These are phyloP conservation scores for Falcaria lacertinaria DNA, from an alignment of 2,888 invertebrate species.

Conservation along the genomic window DNA sequence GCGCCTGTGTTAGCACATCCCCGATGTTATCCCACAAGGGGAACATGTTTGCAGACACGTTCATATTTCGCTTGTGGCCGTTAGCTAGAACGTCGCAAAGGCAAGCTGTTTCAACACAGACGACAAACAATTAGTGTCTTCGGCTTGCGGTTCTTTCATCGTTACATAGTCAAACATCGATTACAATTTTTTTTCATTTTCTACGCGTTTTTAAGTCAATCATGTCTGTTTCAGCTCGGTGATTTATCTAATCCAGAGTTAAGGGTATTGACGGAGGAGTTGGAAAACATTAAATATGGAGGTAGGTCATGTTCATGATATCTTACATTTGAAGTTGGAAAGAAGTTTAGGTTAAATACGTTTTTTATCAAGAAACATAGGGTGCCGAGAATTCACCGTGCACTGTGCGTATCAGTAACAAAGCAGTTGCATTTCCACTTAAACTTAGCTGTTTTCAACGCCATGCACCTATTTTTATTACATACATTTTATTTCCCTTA, in stretches of 20 bases:
- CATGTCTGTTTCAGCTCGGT: slow-evolving; percentile 86
- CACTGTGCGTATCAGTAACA: no score
- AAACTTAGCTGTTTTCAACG: no score
- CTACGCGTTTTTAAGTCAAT: slow-evolving; percentile 5
- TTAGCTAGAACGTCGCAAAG: slow-evolving; percentile 44
- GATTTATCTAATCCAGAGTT: slow-evolving; percentile 95
- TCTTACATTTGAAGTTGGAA: no score
- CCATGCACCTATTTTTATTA: no score
- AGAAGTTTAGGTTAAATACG: no score
- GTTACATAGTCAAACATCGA: neutral
- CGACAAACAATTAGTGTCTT: slow-evolving; percentile 37
- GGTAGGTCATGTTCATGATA: slow-evolving; percentile 78
- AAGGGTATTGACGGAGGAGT: slow-evolving; percentile 93
- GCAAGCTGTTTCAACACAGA: slow-evolving; percentile 37
- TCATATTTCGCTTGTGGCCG: slow-evolving; percentile 51
- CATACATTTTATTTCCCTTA: no score
- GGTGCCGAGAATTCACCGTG: no score
- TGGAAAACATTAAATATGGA: slow-evolving; percentile 94
- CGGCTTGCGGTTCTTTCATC: slow-evolving; percentile 1
- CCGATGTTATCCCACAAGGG: slow-evolving; percentile 51
- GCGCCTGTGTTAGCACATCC: slow-evolving; percentile 38
- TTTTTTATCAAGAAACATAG: no score
- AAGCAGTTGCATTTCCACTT: no score
- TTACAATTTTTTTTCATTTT: slow-evolving; percentile 1
- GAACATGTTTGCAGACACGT: slow-evolving; percentile 51